Conservation (phyloP, 2,888 invertebrate genomes). For the Megamerina dolium region DNA sequence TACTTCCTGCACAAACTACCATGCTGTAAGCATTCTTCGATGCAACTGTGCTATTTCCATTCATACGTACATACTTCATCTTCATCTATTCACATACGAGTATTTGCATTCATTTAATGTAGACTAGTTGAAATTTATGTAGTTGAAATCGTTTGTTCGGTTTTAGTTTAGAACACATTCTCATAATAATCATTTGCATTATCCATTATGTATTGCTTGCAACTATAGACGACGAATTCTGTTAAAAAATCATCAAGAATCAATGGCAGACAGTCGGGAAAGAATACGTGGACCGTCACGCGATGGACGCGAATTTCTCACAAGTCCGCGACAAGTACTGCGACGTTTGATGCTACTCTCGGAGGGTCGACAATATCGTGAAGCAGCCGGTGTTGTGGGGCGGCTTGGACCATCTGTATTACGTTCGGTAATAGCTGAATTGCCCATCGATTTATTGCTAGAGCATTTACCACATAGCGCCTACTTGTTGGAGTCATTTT, state of each 20-base stretch:
- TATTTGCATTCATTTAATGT: too few relatives aligned
- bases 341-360: slow-evolving; percentile 71
- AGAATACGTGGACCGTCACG: slow-evolving; percentile 61
- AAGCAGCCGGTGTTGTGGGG: slow-evolving; percentile 78
- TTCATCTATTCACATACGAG: too few relatives aligned
- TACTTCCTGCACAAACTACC: too few relatives aligned
- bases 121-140: too few relatives aligned
- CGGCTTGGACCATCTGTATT: slow-evolving; percentile 75
- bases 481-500: slow-evolving; percentile 77
- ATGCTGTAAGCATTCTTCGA: too few relatives aligned
- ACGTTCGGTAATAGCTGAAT: slow-evolving; percentile 66
- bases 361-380: slow-evolving; percentile 84
- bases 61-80: too few relatives aligned
- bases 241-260: slow-evolving; percentile 40
- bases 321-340: slow-evolving; percentile 63
- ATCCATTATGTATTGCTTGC: too few relatives aligned
- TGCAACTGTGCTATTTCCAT: too few relatives aligned
- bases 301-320: slow-evolving; percentile 55
- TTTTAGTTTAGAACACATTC: too few relatives aligned
- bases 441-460: slow-evolving; percentile 82
- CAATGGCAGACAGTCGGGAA: slow-evolving; percentile 67
- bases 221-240: slow-evolving; percentile 38
- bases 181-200: too few relatives aligned
- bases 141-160: too few relatives aligned
- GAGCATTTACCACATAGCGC: slow-evolving; percentile 85